These are phyloP conservation scores for Nymphalis polychloros DNA, from an alignment of 2,888 invertebrate species.

Conservation along the genomic window DNA sequence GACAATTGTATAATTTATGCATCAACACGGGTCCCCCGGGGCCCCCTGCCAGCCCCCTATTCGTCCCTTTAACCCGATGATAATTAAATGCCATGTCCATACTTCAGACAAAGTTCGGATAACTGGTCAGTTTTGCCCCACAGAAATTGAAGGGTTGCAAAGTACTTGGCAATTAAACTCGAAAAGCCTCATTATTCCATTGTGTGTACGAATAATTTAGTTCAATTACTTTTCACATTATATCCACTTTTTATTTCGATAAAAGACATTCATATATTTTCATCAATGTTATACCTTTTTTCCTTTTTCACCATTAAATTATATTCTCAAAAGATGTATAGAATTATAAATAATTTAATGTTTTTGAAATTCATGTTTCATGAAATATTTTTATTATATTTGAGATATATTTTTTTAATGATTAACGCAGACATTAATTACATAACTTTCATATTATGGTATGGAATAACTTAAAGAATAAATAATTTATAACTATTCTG, in stretches of 20 bases:
- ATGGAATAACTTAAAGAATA: no score
- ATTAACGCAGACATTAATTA: no score
- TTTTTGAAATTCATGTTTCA: no score
- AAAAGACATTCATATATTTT: no score
- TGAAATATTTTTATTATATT: no score
- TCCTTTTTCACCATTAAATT: no score
- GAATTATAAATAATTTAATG: no score
- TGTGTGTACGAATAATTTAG: conserved; percentile 13
- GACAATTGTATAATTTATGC: conserved; percentile 71
- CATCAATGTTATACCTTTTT: no score
- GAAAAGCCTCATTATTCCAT: conserved; percentile 26
- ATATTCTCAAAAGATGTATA: no score
- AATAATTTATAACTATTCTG: no score
- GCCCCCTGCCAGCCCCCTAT: background rate
- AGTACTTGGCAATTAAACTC: conserved; percentile 27
- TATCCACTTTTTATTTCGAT: background rate
- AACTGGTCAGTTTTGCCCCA: conserved; percentile 28
- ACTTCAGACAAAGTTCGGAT: conserved; percentile 24
- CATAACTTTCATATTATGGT: no score
- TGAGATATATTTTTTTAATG: no score
- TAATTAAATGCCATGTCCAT: conserved; percentile 42
- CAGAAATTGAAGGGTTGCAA: conserved; percentile 19
- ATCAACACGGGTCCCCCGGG: conserved; percentile 22
- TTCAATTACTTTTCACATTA: background rate
- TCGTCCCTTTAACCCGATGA: conserved; percentile 35